Percentiles rank a stretch among this genome's conserved stretches.
phyloP scores from a whole-genome alignment of 2,888 invertebrate genomes.

The Leptopilina syphax region DNA sequence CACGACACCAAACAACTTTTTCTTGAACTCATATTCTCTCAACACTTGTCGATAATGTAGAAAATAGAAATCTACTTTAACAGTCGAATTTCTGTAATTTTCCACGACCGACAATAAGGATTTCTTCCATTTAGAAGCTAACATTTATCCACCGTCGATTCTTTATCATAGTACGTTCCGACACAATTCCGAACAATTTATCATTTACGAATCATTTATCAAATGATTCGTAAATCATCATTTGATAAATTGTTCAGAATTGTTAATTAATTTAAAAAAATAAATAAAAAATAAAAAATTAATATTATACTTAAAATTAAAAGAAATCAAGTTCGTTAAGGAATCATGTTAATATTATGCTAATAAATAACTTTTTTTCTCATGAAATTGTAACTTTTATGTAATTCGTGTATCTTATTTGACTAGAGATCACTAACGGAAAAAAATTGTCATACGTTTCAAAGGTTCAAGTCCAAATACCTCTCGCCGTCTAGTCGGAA shows the following conservation, averaged over 20 bases:
- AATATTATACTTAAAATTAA: too few species aligned
- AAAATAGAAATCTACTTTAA: not conserved
- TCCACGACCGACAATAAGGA: not conserved
- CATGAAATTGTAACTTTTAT: not conserved
- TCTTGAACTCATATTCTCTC: slow-evolving; percentile 12
- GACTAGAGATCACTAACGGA: not conserved
- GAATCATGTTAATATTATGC: too few species aligned
- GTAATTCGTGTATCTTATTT: not conserved
- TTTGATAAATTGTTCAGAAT: too few species aligned
- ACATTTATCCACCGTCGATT: too few species aligned
- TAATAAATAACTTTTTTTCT: not conserved
- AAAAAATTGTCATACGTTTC: slow-evolving; percentile 19
- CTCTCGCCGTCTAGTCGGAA: slow-evolving; percentile 21
- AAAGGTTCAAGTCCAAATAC: slow-evolving; percentile 39
- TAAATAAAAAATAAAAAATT: too few species aligned
- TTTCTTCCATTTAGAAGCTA: too few species aligned
- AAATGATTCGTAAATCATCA: too few species aligned
- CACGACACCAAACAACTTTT: slow-evolving; percentile 46
- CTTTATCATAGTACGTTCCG: too few species aligned
- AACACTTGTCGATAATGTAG: slow-evolving; percentile 45
- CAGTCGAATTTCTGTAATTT: not conserved
- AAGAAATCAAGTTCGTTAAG: too few species aligned
- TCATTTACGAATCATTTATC: too few species aligned
- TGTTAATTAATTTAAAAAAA: too few species aligned
- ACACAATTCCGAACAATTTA: too few species aligned